Percentiles rank a stretch among this genome's conserved stretches.
Evolutionary conservation across 2,888 invertebrate species (phyloP).

Genomic region (Pelosia muscerda): DNA sequence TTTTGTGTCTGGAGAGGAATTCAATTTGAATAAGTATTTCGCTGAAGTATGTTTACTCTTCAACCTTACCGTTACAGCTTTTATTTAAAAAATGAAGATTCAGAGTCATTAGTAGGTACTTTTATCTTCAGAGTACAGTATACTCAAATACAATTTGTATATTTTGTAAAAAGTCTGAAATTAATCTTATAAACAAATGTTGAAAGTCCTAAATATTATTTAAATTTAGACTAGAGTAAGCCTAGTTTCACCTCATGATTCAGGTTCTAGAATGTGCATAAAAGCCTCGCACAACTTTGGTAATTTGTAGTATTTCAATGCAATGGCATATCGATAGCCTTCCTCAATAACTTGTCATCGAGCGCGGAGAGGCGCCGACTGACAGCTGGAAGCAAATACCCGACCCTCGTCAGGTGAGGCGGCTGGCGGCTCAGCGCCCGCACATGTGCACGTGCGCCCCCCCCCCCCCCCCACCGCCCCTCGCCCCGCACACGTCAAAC

Average conservation of each 20-base stretch:
- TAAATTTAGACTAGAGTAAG: too few relatives aligned
- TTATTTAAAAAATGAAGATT: background rate
- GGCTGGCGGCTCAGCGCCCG: too few relatives aligned
- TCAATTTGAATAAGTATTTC: conserved; percentile 10
- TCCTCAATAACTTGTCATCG: background rate
- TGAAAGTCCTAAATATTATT: too few relatives aligned
- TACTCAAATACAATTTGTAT: too few relatives aligned
- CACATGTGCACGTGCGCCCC: background rate
- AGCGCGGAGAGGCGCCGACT: background rate
- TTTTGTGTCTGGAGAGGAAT: conserved; percentile 1
- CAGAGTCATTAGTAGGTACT: too few relatives aligned
- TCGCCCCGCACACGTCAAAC: background rate
- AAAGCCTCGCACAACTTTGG: background rate
- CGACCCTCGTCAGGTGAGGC: conserved; percentile 9
- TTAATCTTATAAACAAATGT: too few relatives aligned
- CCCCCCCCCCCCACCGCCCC: too few relatives aligned
- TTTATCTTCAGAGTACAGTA: too few relatives aligned
- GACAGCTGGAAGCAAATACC: conserved; percentile 3
- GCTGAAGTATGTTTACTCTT: conserved; percentile 6
- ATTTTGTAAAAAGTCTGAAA: too few relatives aligned
- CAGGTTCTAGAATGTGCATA: too few relatives aligned
- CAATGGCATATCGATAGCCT: background rate
- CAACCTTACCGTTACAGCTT: background rate
- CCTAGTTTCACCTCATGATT: too few relatives aligned
- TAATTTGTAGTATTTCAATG: background rate